These are phyloP conservation scores for Cyphomyrmex costatus DNA, from an alignment of 1,140 invertebrate species.

Conservation along the genomic window DNA sequence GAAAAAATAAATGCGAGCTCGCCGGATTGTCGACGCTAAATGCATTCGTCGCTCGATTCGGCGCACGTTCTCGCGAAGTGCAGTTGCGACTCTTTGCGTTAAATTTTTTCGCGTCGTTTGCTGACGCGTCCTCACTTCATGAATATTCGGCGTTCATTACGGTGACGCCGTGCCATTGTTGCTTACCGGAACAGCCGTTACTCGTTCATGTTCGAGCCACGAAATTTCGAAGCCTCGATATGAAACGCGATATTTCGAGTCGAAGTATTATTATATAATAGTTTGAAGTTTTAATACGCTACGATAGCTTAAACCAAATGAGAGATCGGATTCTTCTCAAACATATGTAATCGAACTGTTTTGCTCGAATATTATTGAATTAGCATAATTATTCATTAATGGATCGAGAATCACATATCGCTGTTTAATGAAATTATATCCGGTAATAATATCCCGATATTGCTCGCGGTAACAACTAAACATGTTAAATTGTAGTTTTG, in stretches of 20 bases:
- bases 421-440: slow-evolving; percentile 22
- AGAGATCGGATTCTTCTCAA: slow-evolving; percentile 16
- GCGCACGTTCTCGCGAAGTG: slow-evolving; percentile 19
- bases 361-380: neutral
- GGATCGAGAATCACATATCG: neutral
- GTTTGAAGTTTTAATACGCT: neutral
- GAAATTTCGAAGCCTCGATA: slow-evolving; percentile 2
- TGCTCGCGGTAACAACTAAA: neutral
- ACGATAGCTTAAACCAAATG: neutral
- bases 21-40: slow-evolving; percentile 28
- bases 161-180: slow-evolving; percentile 71
- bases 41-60: slow-evolving; percentile 28
- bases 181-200: slow-evolving; percentile 72
- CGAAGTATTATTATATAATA: neutral
- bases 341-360: neutral
- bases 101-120: slow-evolving; percentile 79
- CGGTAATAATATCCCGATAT: slow-evolving; percentile 3
- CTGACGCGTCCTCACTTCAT: slow-evolving; percentile 68
- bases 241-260: neutral
- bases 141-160: slow-evolving; percentile 80
- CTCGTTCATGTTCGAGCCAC: slow-evolving; percentile 50
- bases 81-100: slow-evolving; percentile 35
- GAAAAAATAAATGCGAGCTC: slow-evolving; percentile 20
- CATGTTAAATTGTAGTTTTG: neutral
- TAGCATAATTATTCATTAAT: slow-evolving; percentile 24